A percentile compares a stretch with the other conserved stretches of the same genome.
Conservation (phyloP, 2,113 vertebrate species). For the Xiphophorus couchianus region DNA sequence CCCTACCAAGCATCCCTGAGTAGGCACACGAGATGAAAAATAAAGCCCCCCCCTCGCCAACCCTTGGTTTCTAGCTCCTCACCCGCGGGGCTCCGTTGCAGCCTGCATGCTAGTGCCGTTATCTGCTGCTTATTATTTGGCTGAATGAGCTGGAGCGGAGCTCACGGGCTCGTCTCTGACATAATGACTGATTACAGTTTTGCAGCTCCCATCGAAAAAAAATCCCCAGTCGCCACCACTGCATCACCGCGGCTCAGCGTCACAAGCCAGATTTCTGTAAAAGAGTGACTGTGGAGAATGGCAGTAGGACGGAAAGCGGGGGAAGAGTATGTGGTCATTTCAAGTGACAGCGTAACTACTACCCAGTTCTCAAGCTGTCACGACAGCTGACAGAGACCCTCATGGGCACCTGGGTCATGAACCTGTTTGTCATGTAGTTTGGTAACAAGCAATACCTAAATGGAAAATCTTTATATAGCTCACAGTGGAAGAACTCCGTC, state of each 20-base stretch:
- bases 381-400: constrained; percentile 37
- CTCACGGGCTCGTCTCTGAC: constrained; percentile 85
- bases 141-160: constrained; percentile 83
- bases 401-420: constrained; percentile 50
- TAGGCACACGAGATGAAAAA: constrained; percentile 17
- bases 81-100: constrained; percentile 52
- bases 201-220: constrained; percentile 81
- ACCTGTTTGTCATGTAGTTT: constrained; percentile 41
- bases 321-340: constrained; percentile 17
- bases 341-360: constrained; percentile 52
- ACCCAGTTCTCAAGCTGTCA: constrained; percentile 49
- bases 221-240: constrained; percentile 78
- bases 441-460: constrained; percentile 39
- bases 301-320: neutral
- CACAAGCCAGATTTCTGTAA: constrained; percentile 38
- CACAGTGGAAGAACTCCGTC: neutral
- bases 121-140: constrained; percentile 86
- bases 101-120: constrained; percentile 75
- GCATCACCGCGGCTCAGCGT: constrained; percentile 50
- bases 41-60: neutral
- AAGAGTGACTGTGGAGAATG: neutral
- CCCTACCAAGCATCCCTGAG: constrained; percentile 45
- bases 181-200: constrained; percentile 92
- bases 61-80: constrained; percentile 26
- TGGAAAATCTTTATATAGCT: constrained; percentile 6